Percentiles rank a stretch among this genome's conserved stretches.
phyloP scores from a whole-genome alignment of 2,113 vertebrate species.

The Chloroceryle aenea region DNA sequence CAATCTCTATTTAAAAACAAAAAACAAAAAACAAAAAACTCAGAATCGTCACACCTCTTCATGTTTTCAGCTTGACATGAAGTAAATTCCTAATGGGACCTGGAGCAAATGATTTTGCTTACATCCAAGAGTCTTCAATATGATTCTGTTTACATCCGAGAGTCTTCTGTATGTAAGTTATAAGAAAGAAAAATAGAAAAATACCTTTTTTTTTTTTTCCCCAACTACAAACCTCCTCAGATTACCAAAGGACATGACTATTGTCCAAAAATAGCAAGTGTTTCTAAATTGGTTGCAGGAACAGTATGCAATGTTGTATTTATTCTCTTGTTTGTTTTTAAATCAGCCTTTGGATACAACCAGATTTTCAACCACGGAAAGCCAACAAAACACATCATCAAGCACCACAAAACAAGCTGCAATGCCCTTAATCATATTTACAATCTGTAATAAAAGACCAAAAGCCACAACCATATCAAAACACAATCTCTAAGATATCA shows the following conservation, averaged over 20 bases:
- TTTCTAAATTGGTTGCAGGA: neutral
- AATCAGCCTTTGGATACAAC: neutral
- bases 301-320: neutral
- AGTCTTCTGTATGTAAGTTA: neutral
- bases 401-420: neutral
- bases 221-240: neutral
- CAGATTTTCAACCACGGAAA: neutral
- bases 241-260: neutral
- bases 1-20: neutral
- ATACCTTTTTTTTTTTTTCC: neutral
- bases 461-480: neutral
- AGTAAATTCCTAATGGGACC: neutral
- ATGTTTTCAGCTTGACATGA: neutral
- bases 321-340: neutral
- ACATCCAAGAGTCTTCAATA: neutral
- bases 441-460: neutral
- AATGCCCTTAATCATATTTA: neutral
- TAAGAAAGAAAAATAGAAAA: neutral
- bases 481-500: neutral
- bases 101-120: neutral
- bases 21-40: neutral
- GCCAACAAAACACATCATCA: neutral
- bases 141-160: neutral
- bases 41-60: rapidly evolving
- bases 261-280: neutral